phyloP scores from a whole-genome alignment of 2,888 invertebrate species.

The Oscheius sp. region DNA sequence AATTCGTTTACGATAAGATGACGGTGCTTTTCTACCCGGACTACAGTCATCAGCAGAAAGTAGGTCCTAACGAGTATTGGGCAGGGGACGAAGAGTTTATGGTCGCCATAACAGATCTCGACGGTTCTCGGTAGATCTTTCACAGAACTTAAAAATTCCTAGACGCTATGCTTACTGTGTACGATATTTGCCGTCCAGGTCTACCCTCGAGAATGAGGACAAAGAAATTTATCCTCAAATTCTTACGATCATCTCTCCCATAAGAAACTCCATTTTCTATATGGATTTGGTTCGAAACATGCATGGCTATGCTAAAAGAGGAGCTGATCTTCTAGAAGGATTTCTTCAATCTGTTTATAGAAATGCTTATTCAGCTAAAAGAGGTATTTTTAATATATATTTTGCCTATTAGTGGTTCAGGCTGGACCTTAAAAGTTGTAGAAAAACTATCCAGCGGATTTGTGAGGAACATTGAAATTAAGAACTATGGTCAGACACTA shows the following conservation, averaged over 20 bases:
- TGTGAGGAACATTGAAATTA: constrained; percentile 17
- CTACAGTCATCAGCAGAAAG: constrained; percentile 11
- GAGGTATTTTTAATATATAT: neutral
- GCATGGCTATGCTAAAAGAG: constrained; percentile 16
- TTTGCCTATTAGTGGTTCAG: neutral
- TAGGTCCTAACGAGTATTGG: constrained; percentile 8
- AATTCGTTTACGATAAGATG: constrained; percentile 1
- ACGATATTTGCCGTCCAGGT: neutral
- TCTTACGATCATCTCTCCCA: constrained; percentile 21
- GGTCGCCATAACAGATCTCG: constrained; percentile 24
- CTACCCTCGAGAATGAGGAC: neutral
- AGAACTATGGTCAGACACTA: constrained; percentile 21
- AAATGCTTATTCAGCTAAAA: constrained; percentile 13
- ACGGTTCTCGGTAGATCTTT: constrained; percentile 14
- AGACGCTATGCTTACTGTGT: constrained; percentile 27
- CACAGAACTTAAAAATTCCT: too few species aligned
- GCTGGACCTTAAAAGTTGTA: constrained; percentile 21
- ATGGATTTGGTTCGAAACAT: constrained; percentile 24
- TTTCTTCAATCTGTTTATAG: constrained; percentile 25
- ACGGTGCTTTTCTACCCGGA: constrained; percentile 28
- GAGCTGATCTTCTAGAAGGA: neutral
- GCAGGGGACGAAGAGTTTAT: constrained; percentile 29
- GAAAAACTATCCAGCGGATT: constrained; percentile 20
- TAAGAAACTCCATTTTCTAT: constrained; percentile 25
- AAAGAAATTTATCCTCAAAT: constrained; percentile 19